These are phyloP conservation scores for Polypedilum vanderplanki DNA, from an alignment of 1,140 invertebrate species.

Conservation along the genomic window DNA sequence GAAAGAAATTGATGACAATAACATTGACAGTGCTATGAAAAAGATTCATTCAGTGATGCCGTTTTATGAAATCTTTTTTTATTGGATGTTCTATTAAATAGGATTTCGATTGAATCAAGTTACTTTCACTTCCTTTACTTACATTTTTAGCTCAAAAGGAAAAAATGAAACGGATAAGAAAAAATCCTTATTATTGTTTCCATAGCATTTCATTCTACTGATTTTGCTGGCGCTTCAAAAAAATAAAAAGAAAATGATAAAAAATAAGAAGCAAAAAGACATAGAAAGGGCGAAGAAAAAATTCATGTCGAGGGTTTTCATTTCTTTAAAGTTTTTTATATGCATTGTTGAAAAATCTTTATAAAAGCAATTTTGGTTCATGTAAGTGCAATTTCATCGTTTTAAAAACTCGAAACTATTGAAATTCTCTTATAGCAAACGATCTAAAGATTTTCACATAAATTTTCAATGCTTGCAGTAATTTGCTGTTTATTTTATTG, in stretches of 20 bases:
- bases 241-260: neutral
- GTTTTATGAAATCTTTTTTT: neutral
- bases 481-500: neutral
- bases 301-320: too few species aligned
- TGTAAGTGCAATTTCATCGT: too few species aligned
- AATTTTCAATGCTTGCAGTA: too few species aligned
- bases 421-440: too few species aligned
- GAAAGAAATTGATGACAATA: slow-evolving; percentile 24
- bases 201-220: neutral
- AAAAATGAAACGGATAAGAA: slow-evolving; percentile 11
- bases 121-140: neutral
- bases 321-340: too few species aligned
- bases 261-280: too few species aligned
- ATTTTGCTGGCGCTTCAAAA: slow-evolving; percentile 2
- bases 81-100: slow-evolving; percentile 6
- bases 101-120: slow-evolving; percentile 28
- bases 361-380: too few species aligned
- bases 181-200: slow-evolving; percentile 19
- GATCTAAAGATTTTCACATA: too few species aligned
- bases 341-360: too few species aligned
- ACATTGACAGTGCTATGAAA: slow-evolving; percentile 21
- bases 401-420: too few species aligned
- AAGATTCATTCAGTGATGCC: neutral
- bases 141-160: neutral
- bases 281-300: too few species aligned